A percentile compares a stretch with the other conserved stretches of the same genome.
phyloP scores from a whole-genome alignment of 2,797 vertebrate species.

The Pangasius macronema region DNA sequence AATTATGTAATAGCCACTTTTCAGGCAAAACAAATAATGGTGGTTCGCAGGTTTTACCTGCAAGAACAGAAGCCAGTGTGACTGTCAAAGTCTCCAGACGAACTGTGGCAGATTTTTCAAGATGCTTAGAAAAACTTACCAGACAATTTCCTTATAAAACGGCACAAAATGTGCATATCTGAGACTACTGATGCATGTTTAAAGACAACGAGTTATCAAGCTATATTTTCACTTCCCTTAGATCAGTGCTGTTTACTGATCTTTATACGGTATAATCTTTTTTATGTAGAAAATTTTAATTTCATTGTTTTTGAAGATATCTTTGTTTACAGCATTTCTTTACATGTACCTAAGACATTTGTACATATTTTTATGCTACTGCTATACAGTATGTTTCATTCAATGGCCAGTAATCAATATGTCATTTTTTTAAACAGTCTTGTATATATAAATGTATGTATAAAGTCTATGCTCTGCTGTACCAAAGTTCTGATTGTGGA shows the following conservation, averaged over 20 bases:
- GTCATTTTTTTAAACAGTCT: background rate
- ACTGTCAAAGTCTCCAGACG: background rate
- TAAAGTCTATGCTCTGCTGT: background rate
- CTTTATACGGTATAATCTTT: background rate
- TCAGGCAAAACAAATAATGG: background rate
- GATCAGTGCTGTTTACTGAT: background rate
- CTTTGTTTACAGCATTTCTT: background rate
- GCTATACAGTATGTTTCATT: background rate
- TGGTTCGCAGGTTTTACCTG: background rate
- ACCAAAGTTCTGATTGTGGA: background rate
- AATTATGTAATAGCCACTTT: background rate
- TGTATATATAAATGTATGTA: background rate
- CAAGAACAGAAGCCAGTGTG: background rate
- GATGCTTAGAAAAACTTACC: background rate
- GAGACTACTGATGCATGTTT: background rate
- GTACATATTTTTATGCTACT: background rate
- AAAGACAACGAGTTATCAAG: background rate
- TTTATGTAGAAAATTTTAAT: background rate
- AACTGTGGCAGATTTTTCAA: background rate
- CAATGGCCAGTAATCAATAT: background rate
- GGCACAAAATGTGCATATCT: background rate
- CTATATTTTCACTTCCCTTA: background rate
- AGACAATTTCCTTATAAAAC: background rate
- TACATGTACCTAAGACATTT: background rate
- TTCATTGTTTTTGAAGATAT: background rate